Percentiles rank a stretch among this genome's conserved stretches.
phyloP scores from a whole-genome alignment of 2,888 invertebrate genomes.

The Noctua comes region DNA sequence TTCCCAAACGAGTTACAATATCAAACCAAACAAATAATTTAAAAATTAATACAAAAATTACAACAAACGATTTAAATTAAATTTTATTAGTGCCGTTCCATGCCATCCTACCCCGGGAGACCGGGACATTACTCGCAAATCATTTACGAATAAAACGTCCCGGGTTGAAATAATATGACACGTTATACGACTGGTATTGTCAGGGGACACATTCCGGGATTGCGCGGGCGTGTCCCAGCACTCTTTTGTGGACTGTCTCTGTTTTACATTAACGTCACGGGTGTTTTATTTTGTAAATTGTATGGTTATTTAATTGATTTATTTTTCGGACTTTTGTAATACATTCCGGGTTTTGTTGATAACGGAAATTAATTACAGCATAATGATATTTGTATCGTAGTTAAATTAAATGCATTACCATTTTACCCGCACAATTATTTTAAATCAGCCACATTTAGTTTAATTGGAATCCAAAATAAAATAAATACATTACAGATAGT shows the following conservation, averaged over 20 bases:
- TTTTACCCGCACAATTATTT: too few species aligned
- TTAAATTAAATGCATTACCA: slow-evolving; percentile 4
- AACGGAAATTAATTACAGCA: background rate
- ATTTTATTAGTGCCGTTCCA: slow-evolving; percentile 72
- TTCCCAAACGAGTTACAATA: background rate
- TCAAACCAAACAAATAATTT: background rate
- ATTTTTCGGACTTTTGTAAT: slow-evolving; percentile 32
- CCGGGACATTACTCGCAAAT: slow-evolving; percentile 76
- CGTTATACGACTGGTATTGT: slow-evolving; percentile 76
- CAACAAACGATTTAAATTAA: slow-evolving; percentile 75
- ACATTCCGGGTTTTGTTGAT: slow-evolving; percentile 19
- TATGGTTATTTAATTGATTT: slow-evolving; percentile 57
- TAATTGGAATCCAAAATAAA: background rate
- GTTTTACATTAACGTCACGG: slow-evolving; percentile 51
- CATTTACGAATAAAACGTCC: slow-evolving; percentile 76
- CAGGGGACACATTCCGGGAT: slow-evolving; percentile 75
- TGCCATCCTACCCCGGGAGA: slow-evolving; percentile 69
- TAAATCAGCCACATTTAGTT: background rate
- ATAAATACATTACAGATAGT: background rate
- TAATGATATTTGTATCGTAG: background rate
- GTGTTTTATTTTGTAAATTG: slow-evolving; percentile 51
- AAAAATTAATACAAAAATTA: slow-evolving; percentile 74
- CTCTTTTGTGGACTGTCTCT: slow-evolving; percentile 63
- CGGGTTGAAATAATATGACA: slow-evolving; percentile 80
- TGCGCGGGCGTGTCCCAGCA: slow-evolving; percentile 67